Evolutionary conservation across 37 sponge, comb jelly and placozoan genomes (phyloP).

Genomic region (Aplysina aerophoba): DNA sequence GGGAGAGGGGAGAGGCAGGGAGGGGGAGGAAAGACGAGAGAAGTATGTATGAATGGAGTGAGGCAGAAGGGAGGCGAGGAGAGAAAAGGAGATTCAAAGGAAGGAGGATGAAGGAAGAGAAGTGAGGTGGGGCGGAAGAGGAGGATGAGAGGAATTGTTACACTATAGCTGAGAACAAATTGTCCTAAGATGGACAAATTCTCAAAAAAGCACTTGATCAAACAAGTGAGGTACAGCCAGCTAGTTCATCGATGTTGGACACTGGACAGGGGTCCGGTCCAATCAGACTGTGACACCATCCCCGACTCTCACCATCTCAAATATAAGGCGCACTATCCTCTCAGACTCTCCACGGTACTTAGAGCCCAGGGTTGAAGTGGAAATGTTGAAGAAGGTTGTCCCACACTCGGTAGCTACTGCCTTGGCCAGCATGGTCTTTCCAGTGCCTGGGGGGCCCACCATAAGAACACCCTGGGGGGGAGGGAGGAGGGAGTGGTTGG

Average conservation of each 20-base stretch:
- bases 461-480: slow-evolving; percentile 79
- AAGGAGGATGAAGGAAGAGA: too few relatives aligned
- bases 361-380: slow-evolving; percentile 89
- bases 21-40: too few relatives aligned
- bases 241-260: too few relatives aligned
- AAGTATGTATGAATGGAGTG: not conserved
- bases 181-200: too few relatives aligned
- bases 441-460: slow-evolving; percentile 99
- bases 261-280: not conserved
- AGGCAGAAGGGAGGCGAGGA: not conserved
- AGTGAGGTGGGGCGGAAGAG: too few relatives aligned
- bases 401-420: slow-evolving; percentile 99
- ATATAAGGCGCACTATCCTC: slow-evolving; percentile 91
- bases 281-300: not conserved
- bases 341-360: slow-evolving; percentile 99
- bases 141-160: too few relatives aligned
- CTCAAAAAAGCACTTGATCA: too few relatives aligned
- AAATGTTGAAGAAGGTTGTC: slow-evolving; percentile 98
- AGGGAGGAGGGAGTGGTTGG: not conserved
- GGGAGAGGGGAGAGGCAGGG: too few relatives aligned
- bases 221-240: too few relatives aligned
- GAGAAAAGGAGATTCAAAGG: not conserved
- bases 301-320: slow-evolving; percentile 81
- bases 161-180: too few relatives aligned
- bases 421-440: slow-evolving; percentile 97